A percentile compares a stretch with the other conserved stretches of the same genome.
Conservation (phyloP, 53 echinoderm and acorn worm species). For the Actinopyga echinites region DNA sequence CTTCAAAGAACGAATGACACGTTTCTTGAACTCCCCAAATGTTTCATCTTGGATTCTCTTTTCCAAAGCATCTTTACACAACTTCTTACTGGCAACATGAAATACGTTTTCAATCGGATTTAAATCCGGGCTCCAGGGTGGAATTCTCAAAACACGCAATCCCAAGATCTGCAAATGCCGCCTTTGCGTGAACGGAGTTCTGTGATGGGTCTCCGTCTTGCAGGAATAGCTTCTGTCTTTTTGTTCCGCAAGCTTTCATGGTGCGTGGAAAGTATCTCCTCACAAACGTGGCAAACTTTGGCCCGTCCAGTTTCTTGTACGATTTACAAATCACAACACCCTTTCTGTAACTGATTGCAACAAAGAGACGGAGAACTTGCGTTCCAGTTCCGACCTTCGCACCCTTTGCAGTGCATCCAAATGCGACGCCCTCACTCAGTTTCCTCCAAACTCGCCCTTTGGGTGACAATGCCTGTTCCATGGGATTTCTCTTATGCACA, state of each 20-base stretch:
- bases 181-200: neutral
- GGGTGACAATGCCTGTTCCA: neutral
- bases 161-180: neutral
- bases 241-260: neutral
- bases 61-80: neutral
- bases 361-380: neutral
- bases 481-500: conserved; percentile 12
- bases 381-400: neutral
- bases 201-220: no score
- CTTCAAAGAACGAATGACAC: neutral
- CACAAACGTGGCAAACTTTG: neutral
- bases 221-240: neutral
- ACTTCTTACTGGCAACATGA: neutral
- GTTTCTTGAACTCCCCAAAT: no score
- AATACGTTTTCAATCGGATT: conserved; percentile 8
- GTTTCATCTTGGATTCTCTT: no score
- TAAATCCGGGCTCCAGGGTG: neutral
- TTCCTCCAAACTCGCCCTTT: conserved; percentile 1
- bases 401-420: conserved; percentile 8
- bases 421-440: neutral
- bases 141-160: neutral
- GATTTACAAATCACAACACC: neutral
- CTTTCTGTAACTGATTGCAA: neutral
- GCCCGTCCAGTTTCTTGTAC: neutral
- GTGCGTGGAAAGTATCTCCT: neutral